Conservation (phyloP, 2,888 invertebrate species). For the Papilio protenor region DNA sequence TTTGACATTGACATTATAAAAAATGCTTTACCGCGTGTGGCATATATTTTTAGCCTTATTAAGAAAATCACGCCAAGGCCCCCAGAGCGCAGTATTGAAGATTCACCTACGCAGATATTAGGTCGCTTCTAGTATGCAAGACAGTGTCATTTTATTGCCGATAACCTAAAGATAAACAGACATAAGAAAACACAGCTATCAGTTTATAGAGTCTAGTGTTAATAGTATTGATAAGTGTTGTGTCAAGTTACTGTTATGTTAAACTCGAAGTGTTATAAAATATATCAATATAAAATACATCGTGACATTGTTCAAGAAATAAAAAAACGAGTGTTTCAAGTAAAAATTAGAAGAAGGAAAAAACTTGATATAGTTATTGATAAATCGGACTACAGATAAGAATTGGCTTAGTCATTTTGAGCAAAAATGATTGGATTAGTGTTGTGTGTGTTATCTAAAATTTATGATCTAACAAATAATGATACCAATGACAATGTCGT, state of each 20-base stretch:
- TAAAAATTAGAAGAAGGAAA: constrained; percentile 65
- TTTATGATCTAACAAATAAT: constrained; percentile 64
- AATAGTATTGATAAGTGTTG: constrained; percentile 52
- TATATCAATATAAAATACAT: constrained; percentile 47
- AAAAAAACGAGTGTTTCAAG: constrained; percentile 50
- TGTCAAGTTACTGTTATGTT: constrained; percentile 57
- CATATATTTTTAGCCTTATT: constrained; percentile 58
- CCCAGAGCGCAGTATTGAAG: constrained; percentile 55
- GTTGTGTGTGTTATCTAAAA: constrained; percentile 67
- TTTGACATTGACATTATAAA: constrained; percentile 48
- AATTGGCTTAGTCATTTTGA: constrained; percentile 45
- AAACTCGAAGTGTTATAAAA: constrained; percentile 50
- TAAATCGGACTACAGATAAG: constrained; percentile 45
- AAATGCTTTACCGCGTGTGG: constrained; percentile 58
- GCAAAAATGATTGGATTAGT: constrained; percentile 71
- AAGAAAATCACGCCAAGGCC: constrained; percentile 65
- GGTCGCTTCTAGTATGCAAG: constrained; percentile 53
- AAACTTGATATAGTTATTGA: constrained; percentile 48
- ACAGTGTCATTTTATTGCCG: constrained; percentile 48
- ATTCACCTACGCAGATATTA: constrained; percentile 57
- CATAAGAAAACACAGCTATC: constrained; percentile 23
- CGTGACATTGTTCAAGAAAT: constrained; percentile 47
- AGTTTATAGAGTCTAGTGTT: constrained; percentile 5
- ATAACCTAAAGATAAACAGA: constrained; percentile 71
- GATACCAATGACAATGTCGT: constrained; percentile 48